Evolutionary conservation across 2,113 vertebrate genomes (phyloP), one percentile per base, ranked within the genome.

Genomic region (Xiphias gladius): DNA sequence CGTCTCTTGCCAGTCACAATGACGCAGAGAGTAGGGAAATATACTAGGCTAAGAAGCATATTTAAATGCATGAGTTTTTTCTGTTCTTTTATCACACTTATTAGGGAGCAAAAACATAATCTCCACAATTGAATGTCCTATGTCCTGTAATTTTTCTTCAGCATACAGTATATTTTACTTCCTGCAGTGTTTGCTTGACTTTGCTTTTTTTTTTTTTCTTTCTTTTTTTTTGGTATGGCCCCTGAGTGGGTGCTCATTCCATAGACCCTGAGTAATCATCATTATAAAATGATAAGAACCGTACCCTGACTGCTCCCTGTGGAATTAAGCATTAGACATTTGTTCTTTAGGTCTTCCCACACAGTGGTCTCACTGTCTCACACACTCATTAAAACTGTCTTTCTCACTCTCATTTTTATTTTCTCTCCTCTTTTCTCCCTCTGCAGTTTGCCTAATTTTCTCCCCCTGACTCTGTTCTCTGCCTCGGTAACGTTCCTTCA

Each of bases 61-160:
- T 96, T 96, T 95, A 96, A 95, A 96, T 96, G 94, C 95, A 95
- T 95, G 94, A 95, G 91, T 95, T 94, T 91, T 84, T 71, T 39
- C 48, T 89, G 7, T 85, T 85, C 92, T 93, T 94, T 93, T 93
- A 91, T 94, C 83, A 83, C 91, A 89, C 91, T 94, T 95, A 93
- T 95, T 95, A 94, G 88, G 85, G 67, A 83, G 86, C 79, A 88
- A 91, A 92, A 87, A 88, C 91, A 89, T 93, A 93, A 95, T 95
- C 89, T 92, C 79, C 76, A 81, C 91, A 92, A 91, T 90, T 91
- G 91, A 92, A 94, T 90, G 90, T 92, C 86, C 82, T 92, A 94
- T 90, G 90, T 92, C 86, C 82, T 92, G 89, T 89, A 82, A 92
- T 93, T 90, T 93, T 92, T 91, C 77, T 86, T 76, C 80, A 32